These are phyloP conservation scores for Himalopsyche phryganea DNA, from an alignment of 1,140 invertebrate species.

Conservation along the genomic window DNA sequence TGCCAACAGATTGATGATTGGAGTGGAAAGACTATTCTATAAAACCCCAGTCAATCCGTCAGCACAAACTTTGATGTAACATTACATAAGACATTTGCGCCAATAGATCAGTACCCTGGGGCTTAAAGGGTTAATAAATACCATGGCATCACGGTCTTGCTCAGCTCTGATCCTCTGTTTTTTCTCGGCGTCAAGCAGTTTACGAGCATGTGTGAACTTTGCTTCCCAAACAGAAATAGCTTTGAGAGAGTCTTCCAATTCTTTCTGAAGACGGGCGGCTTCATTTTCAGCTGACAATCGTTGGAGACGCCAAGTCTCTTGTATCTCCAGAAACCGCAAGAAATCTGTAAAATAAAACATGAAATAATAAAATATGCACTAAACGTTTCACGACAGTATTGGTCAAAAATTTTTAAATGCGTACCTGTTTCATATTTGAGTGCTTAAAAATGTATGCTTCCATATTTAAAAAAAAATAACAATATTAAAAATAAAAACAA, in stretches of 20 bases:
- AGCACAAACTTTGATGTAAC: no score
- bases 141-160: constrained; percentile 60
- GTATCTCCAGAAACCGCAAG: constrained; percentile 63
- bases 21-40: no score
- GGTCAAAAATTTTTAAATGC: constrained; percentile 4
- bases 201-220: constrained; percentile 73
- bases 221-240: constrained; percentile 68
- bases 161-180: constrained; percentile 60
- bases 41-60: no score
- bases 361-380: no score
- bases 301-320: constrained; percentile 67
- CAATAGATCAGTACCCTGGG: no score
- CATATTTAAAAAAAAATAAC: no score
- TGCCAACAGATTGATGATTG: no score
- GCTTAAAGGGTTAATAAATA: no score
- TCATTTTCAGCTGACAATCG: constrained; percentile 66
- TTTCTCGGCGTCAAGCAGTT: constrained; percentile 74
- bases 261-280: constrained; percentile 61
- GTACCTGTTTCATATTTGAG: neutral
- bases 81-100: no score
- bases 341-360: constrained; percentile 57
- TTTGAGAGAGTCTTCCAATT: constrained; percentile 61
- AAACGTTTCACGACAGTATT: no score
- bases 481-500: no score
- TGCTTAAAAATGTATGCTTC: no score